Evolutionary conservation across 1,140 invertebrate species (phyloP).

Genomic region (Musca domestica): DNA sequence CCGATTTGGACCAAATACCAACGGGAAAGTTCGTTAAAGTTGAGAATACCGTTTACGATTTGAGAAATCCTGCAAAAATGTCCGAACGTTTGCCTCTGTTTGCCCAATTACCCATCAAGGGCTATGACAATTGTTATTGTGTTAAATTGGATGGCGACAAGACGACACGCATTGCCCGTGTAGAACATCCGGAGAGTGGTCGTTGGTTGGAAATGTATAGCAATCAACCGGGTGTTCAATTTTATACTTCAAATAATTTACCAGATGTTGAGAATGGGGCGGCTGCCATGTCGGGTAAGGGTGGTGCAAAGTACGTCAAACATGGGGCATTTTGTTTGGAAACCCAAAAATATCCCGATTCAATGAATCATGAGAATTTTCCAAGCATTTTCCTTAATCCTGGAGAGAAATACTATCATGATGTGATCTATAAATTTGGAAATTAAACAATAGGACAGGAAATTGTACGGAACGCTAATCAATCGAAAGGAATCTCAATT

Average conservation of each 20-base stretch:
- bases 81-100: conserved; percentile 55
- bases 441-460: too few species aligned
- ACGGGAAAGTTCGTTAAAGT: conserved; percentile 71
- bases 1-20: conserved; percentile 70
- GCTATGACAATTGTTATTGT: conserved; percentile 79
- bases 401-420: conserved; percentile 68
- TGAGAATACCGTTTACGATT: conserved; percentile 67
- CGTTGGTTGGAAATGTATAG: conserved; percentile 74
- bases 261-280: conserved; percentile 56
- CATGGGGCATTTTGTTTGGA: conserved; percentile 86
- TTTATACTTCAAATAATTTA: conserved; percentile 82
- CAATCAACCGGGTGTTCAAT: conserved; percentile 86
- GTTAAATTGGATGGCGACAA: conserved; percentile 49
- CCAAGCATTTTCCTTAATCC: conserved; percentile 71
- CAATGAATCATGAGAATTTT: conserved; percentile 82
- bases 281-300: conserved; percentile 65
- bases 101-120: conserved; percentile 46
- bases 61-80: conserved; percentile 62
- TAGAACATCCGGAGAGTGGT: conserved; percentile 68
- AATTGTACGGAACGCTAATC: too few species aligned
- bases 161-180: conserved; percentile 48
- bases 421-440: conserved; percentile 62
- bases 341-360: conserved; percentile 90
- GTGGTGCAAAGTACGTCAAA: conserved; percentile 65
- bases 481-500: too few species aligned